These are phyloP conservation scores for Parambassis ranga DNA, from an alignment of 2,797 vertebrate species.

Conservation along the genomic window DNA sequence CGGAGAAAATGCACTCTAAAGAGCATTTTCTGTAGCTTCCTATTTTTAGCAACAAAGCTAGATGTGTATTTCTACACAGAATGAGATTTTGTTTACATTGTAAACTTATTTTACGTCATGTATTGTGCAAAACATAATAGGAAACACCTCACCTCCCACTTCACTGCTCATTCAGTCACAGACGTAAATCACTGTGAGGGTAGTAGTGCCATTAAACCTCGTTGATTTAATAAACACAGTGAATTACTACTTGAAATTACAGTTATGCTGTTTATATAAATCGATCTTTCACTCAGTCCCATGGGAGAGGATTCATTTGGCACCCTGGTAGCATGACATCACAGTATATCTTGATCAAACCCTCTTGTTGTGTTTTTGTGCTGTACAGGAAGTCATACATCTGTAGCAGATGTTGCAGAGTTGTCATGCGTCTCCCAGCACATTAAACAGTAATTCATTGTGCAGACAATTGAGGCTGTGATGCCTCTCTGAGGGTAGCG, in stretches of 20 bases:
- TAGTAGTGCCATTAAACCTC: neutral
- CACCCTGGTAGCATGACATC: neutral
- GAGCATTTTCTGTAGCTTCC: too few relatives aligned
- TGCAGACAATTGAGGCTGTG: neutral
- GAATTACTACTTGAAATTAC: neutral
- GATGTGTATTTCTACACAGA: too few relatives aligned
- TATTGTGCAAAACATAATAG: too few relatives aligned
- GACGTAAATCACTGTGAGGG: neutral
- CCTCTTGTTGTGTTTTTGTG: neutral
- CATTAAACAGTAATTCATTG: neutral
- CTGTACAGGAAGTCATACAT: neutral
- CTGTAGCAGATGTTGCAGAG: slow-evolving; percentile 8
- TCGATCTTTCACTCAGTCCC: neutral
- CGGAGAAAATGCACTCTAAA: neutral
- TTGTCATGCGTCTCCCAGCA: neutral
- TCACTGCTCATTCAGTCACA: too few relatives aligned
- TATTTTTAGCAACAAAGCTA: too few relatives aligned
- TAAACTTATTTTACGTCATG: neutral
- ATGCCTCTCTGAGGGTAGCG: neutral
- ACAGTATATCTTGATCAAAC: slow-evolving; percentile 1
- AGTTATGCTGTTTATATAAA: neutral
- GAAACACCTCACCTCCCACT: neutral
- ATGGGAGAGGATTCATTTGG: slow-evolving; percentile 3
- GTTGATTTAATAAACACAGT: neutral
- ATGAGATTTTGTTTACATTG: too few relatives aligned